Evolutionary conservation across 2,888 invertebrate genomes (phyloP), one percentile per base, ranked within the genome.

Genomic region (Cephus runcator): DNA sequence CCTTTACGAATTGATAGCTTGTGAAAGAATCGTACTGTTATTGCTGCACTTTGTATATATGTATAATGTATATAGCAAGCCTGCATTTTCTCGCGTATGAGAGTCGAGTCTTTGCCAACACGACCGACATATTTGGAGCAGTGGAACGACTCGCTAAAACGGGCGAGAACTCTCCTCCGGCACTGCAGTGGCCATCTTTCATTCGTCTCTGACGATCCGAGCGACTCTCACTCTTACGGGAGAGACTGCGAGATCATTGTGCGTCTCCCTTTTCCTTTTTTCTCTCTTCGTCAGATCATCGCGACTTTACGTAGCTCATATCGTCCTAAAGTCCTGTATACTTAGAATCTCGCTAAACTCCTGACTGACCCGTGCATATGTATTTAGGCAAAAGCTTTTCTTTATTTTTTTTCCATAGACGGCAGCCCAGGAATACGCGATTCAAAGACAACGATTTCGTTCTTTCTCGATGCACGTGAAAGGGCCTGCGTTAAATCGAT

Each of bases 41-140:
- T 56, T 56, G 56, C 23, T 56, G 23, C 9, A 56, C 23, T 56
- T 9, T 56, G 23, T 23, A 6, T 23, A 56, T 23, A 56, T 56
- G 23, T 56, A 23, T 56, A 56, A 56, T 23, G 9, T 56, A 56
- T 56, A 56, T 56, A 56, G 23, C 6, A 23, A 9, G 56, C 9
- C 56, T 56, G 56, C 9, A 56, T 56, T 56, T 56, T 56, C 56
- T 56, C 56, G 56, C 23, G 23, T 56, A 56, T 23, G 56, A 56
- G 56, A 56, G 23, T 56, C 56, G 23, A 56, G 56, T 23, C 56
- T 56, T 33, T 74, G 74, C 74, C 74, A 74, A 74, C 30, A 34
- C 56, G 73, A 69, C 35, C 78, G 85, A 82, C 85, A 77, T 83
- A 85, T 86, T 83, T 85, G 81, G 86, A 86, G 80, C 86, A 86